Evolutionary conservation across 2,888 invertebrate species (phyloP), one percentile per base, ranked within the genome.

Genomic region (Caradrina clavipalpis): DNA sequence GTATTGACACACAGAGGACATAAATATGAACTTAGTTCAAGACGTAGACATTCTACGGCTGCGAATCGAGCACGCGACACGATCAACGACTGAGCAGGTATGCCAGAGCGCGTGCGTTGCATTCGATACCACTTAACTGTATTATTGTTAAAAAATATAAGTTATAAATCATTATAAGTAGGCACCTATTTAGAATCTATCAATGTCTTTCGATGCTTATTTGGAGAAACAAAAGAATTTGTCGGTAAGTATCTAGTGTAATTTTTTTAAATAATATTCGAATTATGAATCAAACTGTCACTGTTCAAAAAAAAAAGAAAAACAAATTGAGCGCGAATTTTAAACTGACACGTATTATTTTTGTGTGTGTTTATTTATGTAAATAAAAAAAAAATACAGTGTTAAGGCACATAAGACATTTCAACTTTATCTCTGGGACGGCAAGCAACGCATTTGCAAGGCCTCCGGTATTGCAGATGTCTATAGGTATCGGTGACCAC

Each of bases 51-150:
- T 31, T 64, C 50, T 45, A 60, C 62, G 39, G 65, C 59, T 57
- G 62, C 26, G 51, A 61, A 76, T 70, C 71, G 59, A 67, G 64
- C 82, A 84, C 82, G 81, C 82, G 76, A 82, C 81, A 81, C 81
- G 69, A 78, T 50, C 79, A 75, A 65, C 61, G 68, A 71, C 69
- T 75, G 19, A 31, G 19, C 55, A 74, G 73, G 76, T 63, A 80
- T 80, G 71, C 67, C 21, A 53, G n/a, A 39, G 69, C 35, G 66
- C 73, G 73, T 80, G 76, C 49, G 31, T 51, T 55, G 72, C 62
- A 77, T 80, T 70, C 15, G 42, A 73, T 19, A 49, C 17, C n/a
- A 72, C 39, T 55, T 71, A 66, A 77, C 57, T 54, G 66, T 72
- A 59, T 35, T 35, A 47, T 51, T 55, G 45, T 53, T 21, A 54